Evolutionary conservation across 2,888 invertebrate genomes (phyloP), one percentile per base, ranked within the genome.

Genomic region (Ferrisia virgata): DNA sequence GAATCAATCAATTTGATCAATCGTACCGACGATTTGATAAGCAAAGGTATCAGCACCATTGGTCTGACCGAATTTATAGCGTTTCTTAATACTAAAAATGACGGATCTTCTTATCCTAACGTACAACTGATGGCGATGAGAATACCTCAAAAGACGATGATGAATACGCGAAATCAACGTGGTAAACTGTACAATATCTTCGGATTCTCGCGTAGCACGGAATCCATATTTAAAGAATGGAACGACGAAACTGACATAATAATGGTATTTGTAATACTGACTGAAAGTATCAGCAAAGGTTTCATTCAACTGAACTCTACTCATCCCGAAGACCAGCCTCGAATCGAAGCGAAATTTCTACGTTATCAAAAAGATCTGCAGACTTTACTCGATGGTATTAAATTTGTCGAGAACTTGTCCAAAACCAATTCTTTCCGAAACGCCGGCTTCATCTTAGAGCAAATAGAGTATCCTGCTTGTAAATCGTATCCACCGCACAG

Each of bases 21-120:
- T 5, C 79, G 78, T 2, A 79, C 83, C 4, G 22, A 69, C 6
- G 47, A 76, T 25, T 39, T 85, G 22, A 79, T 69, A 1, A 9
- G 58, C 5, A 58, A 79, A 79, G 79, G 83, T 1, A 33, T 83
- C 0, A 79, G 79, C 33, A 83, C 85, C 1, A 43, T 85, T 31
- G 85, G 85, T 0, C 13, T 85, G 3, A 83, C 93, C 85, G 96
- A 95, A 89, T 93, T 88, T 0, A 92, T 95, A 92, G 94, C 92
- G 0, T 95, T 94, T 87, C 89, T 93, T 0, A 82, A 82, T 43
- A 84, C 85, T 1, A 43, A 79, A 79, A 43, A 18, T 6, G 28
- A 31, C 31, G 22, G 25, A 43, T 79, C 28, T 9, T 43, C 28
- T 18, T 47, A 6, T 1, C 72, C 82, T 11, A 79, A 85, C 11